Evolutionary conservation across 2,888 invertebrate genomes (phyloP).

Genomic region (Yponomeuta sedellus): DNA sequence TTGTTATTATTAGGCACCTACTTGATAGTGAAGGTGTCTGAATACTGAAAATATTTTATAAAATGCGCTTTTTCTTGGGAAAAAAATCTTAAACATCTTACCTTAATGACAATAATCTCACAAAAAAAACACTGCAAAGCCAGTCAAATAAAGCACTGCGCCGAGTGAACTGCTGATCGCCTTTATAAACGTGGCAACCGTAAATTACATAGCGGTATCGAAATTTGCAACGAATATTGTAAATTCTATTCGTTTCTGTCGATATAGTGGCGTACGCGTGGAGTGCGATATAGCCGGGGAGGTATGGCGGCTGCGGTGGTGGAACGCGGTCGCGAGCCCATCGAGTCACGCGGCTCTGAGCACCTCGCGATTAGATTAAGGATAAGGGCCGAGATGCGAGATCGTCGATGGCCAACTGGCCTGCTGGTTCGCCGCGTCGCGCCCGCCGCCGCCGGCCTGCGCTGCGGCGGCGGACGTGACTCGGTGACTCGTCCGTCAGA

Average conservation of each 20-base stretch:
- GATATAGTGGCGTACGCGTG: constrained; percentile 34
- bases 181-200: constrained; percentile 24
- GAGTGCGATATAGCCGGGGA: constrained; percentile 1
- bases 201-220: constrained; percentile 35
- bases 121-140: neutral
- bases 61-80: too few species aligned
- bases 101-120: neutral
- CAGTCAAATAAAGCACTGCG: constrained; percentile 2
- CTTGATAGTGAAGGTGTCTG: too few species aligned
- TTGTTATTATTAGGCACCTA: too few species aligned
- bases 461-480: constrained; percentile 44
- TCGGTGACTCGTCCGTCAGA: constrained; percentile 41
- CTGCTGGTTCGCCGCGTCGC: constrained; percentile 30
- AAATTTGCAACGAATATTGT: constrained; percentile 22
- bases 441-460: constrained; percentile 45
- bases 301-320: neutral
- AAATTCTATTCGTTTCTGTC: constrained; percentile 40
- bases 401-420: constrained; percentile 22
- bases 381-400: constrained; percentile 41
- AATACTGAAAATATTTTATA: too few species aligned
- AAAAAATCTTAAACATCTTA: neutral
- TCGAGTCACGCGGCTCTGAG: constrained; percentile 47
- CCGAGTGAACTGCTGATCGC: neutral
- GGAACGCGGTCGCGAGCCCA: neutral
- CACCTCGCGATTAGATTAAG: constrained; percentile 44